phyloP scores from a whole-genome alignment of 2,888 invertebrate species.

The Rutpela maculata region DNA sequence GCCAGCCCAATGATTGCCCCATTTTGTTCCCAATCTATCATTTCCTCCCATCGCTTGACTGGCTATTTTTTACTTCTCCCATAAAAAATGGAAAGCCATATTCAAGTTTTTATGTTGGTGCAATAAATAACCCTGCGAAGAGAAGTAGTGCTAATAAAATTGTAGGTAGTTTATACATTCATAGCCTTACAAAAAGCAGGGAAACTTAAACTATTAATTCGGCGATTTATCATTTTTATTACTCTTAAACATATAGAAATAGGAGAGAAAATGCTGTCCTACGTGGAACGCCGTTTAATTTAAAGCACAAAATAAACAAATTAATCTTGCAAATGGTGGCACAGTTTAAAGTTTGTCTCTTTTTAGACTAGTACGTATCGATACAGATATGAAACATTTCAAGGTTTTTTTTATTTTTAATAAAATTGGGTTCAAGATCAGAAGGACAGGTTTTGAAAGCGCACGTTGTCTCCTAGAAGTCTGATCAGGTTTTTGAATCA shows the following conservation, averaged over 20 bases:
- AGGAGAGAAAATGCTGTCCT: conserved; percentile 6
- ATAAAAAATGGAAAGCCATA: conserved; percentile 40
- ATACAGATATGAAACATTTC: too few species aligned
- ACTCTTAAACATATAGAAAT: conserved; percentile 44
- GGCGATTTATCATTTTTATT: conserved; percentile 57
- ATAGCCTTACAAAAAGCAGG: conserved; percentile 45
- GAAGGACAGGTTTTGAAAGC: too few species aligned
- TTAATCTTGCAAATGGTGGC: conserved; percentile 26
- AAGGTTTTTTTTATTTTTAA: too few species aligned
- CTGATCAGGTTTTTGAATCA: too few species aligned
- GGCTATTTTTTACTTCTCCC: conserved; percentile 37
- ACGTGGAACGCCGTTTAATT: conserved; percentile 14
- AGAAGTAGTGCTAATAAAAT: conserved; percentile 50
- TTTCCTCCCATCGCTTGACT: conserved; percentile 4
- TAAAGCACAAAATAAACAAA: conserved; percentile 33
- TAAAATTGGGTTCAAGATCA: too few species aligned
- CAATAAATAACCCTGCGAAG: conserved; percentile 41
- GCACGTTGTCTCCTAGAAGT: too few species aligned
- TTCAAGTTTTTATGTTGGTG: conserved; percentile 29
- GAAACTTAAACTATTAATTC: conserved; percentile 52
- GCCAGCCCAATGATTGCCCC: conserved; percentile 31
- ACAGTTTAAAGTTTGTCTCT: conserved; percentile 6
- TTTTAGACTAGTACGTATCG: too few species aligned
- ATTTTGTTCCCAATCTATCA: conserved; percentile 36
- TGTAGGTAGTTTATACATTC: conserved; percentile 52